Percentiles rank a stretch among this genome's conserved stretches.
Evolutionary conservation across 2,113 vertebrate genomes (phyloP).

Genomic region (Carollia perspicillata): DNA sequence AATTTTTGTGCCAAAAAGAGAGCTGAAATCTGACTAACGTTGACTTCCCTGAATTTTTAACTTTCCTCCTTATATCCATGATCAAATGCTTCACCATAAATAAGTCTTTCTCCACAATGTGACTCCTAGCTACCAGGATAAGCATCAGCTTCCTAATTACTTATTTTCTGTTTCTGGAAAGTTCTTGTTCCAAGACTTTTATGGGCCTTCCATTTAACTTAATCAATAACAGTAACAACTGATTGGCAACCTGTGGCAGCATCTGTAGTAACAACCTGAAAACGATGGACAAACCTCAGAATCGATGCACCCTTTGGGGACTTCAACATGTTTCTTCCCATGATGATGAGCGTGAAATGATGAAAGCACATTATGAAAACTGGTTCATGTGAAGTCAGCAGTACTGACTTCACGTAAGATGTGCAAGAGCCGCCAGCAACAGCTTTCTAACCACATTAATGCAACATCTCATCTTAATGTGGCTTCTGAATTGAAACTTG

Average conservation of each 20-base stretch:
- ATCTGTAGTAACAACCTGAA: no score
- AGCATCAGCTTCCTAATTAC: neutral
- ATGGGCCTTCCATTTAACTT: neutral
- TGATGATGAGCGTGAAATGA: neutral
- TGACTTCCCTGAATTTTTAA: neutral
- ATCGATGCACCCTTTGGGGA: neutral
- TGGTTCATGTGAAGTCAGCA: neutral
- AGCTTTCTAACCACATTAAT: neutral
- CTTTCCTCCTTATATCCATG: neutral
- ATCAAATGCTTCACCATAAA: neutral
- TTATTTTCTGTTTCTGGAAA: neutral
- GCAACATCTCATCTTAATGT: neutral
- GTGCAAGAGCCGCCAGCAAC: neutral
- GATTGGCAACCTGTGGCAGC: neutral
- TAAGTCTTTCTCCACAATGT: neutral
- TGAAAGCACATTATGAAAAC: neutral
- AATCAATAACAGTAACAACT: neutral
- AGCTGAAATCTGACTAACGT: conserved; percentile 5
- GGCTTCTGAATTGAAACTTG: conserved; percentile 10
- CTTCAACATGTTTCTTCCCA: neutral
- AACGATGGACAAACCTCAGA: neutral
- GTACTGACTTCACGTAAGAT: neutral
- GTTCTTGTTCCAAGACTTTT: neutral
- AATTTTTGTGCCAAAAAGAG: neutral
- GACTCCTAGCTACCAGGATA: neutral